Conservation (phyloP, 1,140 invertebrate genomes). For the Hycleus cichorii region DNA sequence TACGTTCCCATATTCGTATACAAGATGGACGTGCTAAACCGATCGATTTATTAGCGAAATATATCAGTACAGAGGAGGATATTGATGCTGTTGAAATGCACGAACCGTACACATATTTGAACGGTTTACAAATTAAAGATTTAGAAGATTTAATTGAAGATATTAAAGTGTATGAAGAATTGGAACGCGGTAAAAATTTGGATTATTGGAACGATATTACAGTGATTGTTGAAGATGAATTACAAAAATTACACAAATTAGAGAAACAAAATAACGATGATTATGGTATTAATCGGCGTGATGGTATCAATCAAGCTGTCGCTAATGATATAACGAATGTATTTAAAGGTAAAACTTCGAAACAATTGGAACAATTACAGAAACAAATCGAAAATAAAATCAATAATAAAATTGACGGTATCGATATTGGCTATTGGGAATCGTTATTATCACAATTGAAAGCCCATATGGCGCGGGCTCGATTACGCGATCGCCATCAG, state of each 20-base stretch:
- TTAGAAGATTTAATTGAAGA: conserved; percentile 97
- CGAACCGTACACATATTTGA: conserved; percentile 93
- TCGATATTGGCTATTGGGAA: conserved; percentile 98
- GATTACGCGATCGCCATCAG: conserved; percentile 87
- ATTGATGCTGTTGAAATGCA: conserved; percentile 95
- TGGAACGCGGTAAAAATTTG: conserved; percentile 78
- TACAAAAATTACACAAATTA: conserved; percentile 76
- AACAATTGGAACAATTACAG: conserved; percentile 77
- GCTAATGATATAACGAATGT: conserved; percentile 80
- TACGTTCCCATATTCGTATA: conserved; percentile 90
- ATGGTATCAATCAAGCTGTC: conserved; percentile 92
- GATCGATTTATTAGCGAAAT: conserved; percentile 95
- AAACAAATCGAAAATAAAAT: conserved; percentile 86
- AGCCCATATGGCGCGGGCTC: conserved; percentile 90
- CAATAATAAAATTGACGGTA: conserved; percentile 71
- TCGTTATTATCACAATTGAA: conserved; percentile 86
- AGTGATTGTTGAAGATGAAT: conserved; percentile 92
- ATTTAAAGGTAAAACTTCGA: conserved; percentile 90
- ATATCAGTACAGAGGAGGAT: conserved; percentile 88
- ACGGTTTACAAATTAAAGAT: conserved; percentile 85
- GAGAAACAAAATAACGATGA: conserved; percentile 57
- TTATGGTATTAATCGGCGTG: conserved; percentile 62
- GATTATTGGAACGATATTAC: conserved; percentile 97
- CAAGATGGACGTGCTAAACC: conserved; percentile 95
- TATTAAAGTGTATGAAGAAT: conserved; percentile 87